Percentiles rank a stretch among this genome's conserved stretches.
These are phyloP conservation scores for Ranitomeya imitator DNA, from an alignment of 2,113 vertebrate species.

Conservation along the genomic window DNA sequence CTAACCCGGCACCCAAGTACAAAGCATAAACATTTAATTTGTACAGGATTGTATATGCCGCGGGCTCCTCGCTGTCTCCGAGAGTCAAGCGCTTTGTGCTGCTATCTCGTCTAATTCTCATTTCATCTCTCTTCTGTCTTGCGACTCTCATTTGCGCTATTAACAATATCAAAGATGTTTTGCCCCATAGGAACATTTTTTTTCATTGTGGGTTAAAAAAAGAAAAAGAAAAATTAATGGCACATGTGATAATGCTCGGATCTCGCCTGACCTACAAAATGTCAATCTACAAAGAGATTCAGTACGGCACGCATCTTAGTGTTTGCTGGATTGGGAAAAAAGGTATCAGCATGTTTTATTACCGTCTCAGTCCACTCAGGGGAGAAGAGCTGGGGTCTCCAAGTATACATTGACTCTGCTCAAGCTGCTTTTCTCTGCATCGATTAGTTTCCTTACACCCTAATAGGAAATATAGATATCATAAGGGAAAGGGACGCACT, in stretches of 20 bases:
- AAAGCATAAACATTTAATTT: constrained; percentile 48
- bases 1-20: constrained; percentile 14
- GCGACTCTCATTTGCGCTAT: constrained; percentile 27
- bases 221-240: constrained; percentile 6
- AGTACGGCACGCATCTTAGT: background rate
- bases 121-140: constrained; percentile 21
- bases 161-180: constrained; percentile 43
- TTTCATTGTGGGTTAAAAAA: background rate
- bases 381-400: background rate
- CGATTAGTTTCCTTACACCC: no score
- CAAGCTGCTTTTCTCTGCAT: no score
- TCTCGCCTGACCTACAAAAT: constrained; percentile 13
- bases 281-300: background rate
- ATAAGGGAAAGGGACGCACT: no score
- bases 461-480: no score
- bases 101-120: constrained; percentile 32
- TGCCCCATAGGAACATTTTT: constrained; percentile 30
- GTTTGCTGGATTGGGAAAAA: background rate
- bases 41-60: constrained; percentile 10
- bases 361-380: background rate
- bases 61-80: constrained; percentile 31
- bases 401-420: no score
- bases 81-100: constrained; percentile 33
- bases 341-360: background rate
- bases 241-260: background rate